Percentiles rank a stretch among this genome's conserved stretches.
Evolutionary conservation across 2,113 vertebrate species (phyloP).

Genomic region (Tachuris rubrigastra): DNA sequence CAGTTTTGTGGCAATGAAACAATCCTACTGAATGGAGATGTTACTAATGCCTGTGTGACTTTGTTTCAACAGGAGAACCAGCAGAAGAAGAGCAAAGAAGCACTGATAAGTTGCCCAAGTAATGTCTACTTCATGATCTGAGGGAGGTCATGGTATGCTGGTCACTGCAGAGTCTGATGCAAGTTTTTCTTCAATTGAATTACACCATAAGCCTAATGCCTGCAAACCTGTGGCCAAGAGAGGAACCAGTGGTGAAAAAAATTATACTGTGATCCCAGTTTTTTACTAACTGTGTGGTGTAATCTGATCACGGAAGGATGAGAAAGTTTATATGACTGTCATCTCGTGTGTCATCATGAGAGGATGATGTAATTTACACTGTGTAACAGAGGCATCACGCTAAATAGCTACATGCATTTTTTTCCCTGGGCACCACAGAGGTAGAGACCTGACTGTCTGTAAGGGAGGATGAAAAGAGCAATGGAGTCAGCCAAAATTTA

Average conservation of each 20-base stretch:
- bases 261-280: not conserved
- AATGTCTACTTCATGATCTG: not conserved
- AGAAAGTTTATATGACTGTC: not conserved
- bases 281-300: not conserved
- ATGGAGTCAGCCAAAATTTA: not conserved
- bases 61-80: not conserved
- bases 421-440: not conserved
- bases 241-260: not conserved
- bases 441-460: not conserved
- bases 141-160: not conserved
- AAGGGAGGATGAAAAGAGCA: not conserved
- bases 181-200: not conserved
- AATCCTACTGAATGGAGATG: not conserved
- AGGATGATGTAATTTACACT: not conserved
- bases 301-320: not conserved
- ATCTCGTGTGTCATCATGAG: not conserved
- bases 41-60: not conserved
- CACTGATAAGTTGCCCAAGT: not conserved
- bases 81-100: not conserved
- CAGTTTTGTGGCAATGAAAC: not conserved
- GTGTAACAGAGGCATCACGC: not conserved
- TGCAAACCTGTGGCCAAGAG: not conserved
- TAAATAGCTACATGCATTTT: not conserved
- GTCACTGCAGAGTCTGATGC: not conserved
- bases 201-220: not conserved